Base-by-base conservation (phyloP, 92 coral and sea anemone genomes). In the Umimayanthus kanabou region DNA sequence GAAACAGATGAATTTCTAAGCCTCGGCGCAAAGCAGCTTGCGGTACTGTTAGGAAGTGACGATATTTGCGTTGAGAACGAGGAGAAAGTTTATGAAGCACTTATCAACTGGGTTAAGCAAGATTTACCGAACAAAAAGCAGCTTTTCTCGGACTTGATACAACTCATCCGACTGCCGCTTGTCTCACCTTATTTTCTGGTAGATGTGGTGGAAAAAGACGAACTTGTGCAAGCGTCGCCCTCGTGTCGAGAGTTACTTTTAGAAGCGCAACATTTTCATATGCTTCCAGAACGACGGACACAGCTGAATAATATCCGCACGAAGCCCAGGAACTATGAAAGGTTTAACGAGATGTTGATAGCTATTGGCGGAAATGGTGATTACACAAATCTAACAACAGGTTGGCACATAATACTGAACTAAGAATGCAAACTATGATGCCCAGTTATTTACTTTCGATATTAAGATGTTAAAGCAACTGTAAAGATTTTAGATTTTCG, bases 301-400 rank as follows among this genome's bases (percentile, higher is more conserved):
- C 81, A 93, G 53, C 93, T 97, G 40, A 96, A 95, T 85, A 95
- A 82, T 80, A 85, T 92, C 20, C 92, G 98, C 79, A 97, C 95
- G n/a, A 94, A 89, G 84, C 98, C 99, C 11, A 93, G 99, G 26
- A 96, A 97, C 85, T 97, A 97, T 49, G 99, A 97, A 90, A 90
- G 96, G 37, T 95, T 95, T 79, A 96, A 97, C 85, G 99, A 97
- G 87, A 94, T 96, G 82, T 92, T 97, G 55, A 90, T 97, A 70
- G 99, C 98, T 14, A 92, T 97, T 89, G 98, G 98, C 3, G 98
- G 98, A 26, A 95, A 97, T 65, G 99, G 99, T n/a, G 99, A 97
- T 65, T 94, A 89, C 76, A 93, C 98, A 6, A 94, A 92, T 58
- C 85, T 94, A 47, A 97, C 97, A 14, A 97, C 99, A 88, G 99